Evolutionary conservation across 1,140 invertebrate species (phyloP).

Genomic region (Drosophila elegans): DNA sequence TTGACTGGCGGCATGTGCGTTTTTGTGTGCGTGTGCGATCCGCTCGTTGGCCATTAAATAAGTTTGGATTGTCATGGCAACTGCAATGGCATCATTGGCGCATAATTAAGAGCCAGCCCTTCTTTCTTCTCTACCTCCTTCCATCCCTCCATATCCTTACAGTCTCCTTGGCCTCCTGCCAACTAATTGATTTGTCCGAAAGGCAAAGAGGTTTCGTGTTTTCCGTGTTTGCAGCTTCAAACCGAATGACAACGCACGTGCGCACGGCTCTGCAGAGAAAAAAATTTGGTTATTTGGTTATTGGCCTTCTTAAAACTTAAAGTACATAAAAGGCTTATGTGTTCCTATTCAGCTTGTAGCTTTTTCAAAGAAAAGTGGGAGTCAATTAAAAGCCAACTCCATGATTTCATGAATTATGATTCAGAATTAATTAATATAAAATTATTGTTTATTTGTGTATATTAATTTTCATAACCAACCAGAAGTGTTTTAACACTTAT

Average conservation of each 20-base stretch:
- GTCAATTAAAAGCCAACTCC: too few species aligned
- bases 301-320: not conserved
- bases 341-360: too few species aligned
- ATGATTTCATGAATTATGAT: too few species aligned
- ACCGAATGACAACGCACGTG: conserved; percentile 62
- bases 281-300: not conserved
- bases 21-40: conserved; percentile 48
- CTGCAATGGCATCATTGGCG: conserved; percentile 60
- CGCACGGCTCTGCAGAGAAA: conserved; percentile 27
- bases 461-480: too few species aligned
- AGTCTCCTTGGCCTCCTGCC: conserved; percentile 13
- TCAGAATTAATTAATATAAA: too few species aligned
- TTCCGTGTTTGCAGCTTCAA: conserved; percentile 29
- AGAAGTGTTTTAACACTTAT: too few species aligned
- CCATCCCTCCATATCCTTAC: conserved; percentile 6
- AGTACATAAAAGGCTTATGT: not conserved
- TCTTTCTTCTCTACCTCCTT: too few species aligned
- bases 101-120: conserved; percentile 52
- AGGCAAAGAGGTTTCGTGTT: conserved; percentile 44
- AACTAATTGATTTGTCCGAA: conserved; percentile 73
- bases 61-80: conserved; percentile 73
- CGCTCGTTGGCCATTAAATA: conserved; percentile 67
- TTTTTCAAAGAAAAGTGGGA: too few species aligned
- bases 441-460: too few species aligned
- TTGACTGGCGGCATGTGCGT: conserved; percentile 8